phyloP scores from a whole-genome alignment of 2,888 invertebrate genomes.

The Sarcophaga rosellei region DNA sequence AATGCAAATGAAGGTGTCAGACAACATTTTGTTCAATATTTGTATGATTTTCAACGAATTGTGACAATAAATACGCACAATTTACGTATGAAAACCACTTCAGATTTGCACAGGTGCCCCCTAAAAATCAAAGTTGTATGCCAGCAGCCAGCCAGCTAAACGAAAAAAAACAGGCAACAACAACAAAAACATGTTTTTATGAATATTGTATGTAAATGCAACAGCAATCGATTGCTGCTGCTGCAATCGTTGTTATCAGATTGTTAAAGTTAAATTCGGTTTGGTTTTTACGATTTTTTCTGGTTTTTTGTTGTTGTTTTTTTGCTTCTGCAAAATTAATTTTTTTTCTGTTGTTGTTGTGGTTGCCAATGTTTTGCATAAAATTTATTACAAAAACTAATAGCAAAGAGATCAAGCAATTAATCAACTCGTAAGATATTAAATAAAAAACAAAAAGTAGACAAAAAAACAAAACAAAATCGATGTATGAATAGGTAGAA shows the following conservation, averaged over 20 bases:
- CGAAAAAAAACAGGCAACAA: not conserved
- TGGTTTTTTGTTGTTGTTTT: constrained; percentile 3
- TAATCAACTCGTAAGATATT: constrained; percentile 59
- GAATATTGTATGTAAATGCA: not conserved
- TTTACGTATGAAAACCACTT: constrained; percentile 70
- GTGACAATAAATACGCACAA: constrained; percentile 70
- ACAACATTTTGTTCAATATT: constrained; percentile 66
- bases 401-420: constrained; percentile 68
- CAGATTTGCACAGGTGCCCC: constrained; percentile 60
- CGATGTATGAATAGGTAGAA: not conserved
- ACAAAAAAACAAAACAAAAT: constrained; percentile 5
- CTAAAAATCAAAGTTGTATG: constrained; percentile 27
- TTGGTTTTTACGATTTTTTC: constrained; percentile 1
- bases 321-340: not conserved
- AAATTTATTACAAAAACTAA: constrained; percentile 67
- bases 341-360: constrained; percentile 32
- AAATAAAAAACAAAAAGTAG: constrained; percentile 38
- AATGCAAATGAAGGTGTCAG: constrained; percentile 66
- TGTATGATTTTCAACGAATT: constrained; percentile 58
- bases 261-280: constrained; percentile 57
- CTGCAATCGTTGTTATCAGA: constrained; percentile 62
- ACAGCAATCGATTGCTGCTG: constrained; percentile 3
- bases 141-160: not conserved
- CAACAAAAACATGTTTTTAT: constrained; percentile 52
- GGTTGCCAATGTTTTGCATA: constrained; percentile 46